Base-by-base conservation (phyloP, 2,797 vertebrate genomes). In the Cephalopachus bancanus region DNA sequence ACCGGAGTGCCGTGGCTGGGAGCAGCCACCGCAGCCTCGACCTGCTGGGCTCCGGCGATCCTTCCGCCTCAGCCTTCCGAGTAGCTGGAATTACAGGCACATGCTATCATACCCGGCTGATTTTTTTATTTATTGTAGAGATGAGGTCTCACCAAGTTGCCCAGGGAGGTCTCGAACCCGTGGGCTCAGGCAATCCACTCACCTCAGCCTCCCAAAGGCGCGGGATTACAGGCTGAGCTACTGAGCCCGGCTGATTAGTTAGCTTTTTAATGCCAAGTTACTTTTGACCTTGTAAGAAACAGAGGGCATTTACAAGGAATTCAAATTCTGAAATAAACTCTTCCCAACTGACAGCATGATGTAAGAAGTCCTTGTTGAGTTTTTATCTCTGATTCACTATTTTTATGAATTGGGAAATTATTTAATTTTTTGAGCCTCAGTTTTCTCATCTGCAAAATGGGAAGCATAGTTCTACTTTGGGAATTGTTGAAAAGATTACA, bases 361-460 rank as follows among this genome's bases (percentile, higher is more conserved):
- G 1, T 78, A 79, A 87, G 49, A 33, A 80, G 60, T 12, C 1
- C 62, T 95, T 33, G 11, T 76, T 95, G 30, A 30, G 5, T 84
- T 75, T 65, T 95, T 75, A 78, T 5, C 28, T 84, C n/a, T 84
- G 15, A 55, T 10, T 76, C 33, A 64, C 16, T 92, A 14, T 87
- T 96, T 92, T 88, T 94, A 74, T 72, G 15, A 91, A 72, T 93
- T 83, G 9, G 49, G 3, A 71, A 89, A 57, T 94, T 67, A 78
- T 51, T 85, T 92, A 60, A 86, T 81, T 83, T 85, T 90, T 89
- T 81, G 30, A 86, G 26, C 55, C 30, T 96, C 10, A 19, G n/a
- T 96, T 97, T 95, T 16, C 33, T 95, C 37, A 93, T 64, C 44
- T 85, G n/a, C 30, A 92, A 83, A 87, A 90, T 37, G 64, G 65